Evolutionary conservation across 2,113 vertebrate genomes (phyloP), one percentile per base, ranked within the genome.

Genomic region (Vidua chalybeata): DNA sequence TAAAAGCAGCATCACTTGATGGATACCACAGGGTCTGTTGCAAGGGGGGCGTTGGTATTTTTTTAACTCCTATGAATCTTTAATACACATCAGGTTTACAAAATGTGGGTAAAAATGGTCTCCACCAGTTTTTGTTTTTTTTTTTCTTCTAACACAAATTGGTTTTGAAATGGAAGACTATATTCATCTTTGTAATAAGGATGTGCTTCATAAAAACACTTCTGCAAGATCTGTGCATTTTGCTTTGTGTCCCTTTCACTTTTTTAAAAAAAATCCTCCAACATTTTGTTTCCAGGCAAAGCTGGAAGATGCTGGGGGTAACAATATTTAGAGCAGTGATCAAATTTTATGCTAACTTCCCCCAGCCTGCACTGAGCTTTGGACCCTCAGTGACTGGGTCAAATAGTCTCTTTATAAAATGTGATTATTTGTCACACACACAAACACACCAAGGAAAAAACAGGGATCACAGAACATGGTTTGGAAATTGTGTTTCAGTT

Each of bases 391-490:
- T 22, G 11, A 15, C 9, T 7, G 28, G 48, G 22, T 74, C 59
- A 83, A 17, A 37, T 8, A 62, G 9, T 19, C 35, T 11, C 51
- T 66, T 80, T 1, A 62, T 35, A 27, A 75, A 61, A 89, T 28
- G 12, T 5, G 69, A 49, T 45, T 7, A 54, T 68, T 61, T 68
- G 24, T 39, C 35, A 52, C 39, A 46, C 27, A 49, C 45, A 30
- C 16, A 21, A 5, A 37, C 15, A 15, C 14, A 6, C 6, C 37
- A 41, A 30, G 10, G n/a, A 10, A 48, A 37, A 54, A 18, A 19
- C 8, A 37, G 2, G 4, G 19, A 30, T 51, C 35, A n/a, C 31
- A 46, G 51, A 73, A 37, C 35, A 20, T 21, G 0, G 0, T 33
- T 39, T 45, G 49, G 24, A 62, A 84, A 45, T n/a, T 10, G 10